A percentile compares a stretch with the other conserved stretches of the same genome.
These are phyloP conservation scores for Tenthredo distinguenda DNA, from an alignment of 2,888 invertebrate species.

Conservation along the genomic window DNA sequence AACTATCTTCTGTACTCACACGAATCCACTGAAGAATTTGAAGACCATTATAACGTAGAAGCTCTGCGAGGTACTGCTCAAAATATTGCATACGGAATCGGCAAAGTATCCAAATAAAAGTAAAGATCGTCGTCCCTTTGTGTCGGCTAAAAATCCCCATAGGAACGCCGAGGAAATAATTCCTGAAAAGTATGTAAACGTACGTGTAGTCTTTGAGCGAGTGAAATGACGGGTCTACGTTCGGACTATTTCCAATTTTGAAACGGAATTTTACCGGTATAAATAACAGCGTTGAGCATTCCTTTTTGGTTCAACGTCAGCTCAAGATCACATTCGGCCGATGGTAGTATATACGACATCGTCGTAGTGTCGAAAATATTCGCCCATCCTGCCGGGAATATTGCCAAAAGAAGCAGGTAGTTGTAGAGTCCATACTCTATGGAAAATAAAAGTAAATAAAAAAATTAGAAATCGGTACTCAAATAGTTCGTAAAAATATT, in stretches of 20 bases:
- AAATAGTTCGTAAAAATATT: not conserved
- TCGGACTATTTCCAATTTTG: not conserved
- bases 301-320: slow-evolving; percentile 86
- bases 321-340: slow-evolving; percentile 87
- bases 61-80: slow-evolving; percentile 84
- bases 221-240: not conserved
- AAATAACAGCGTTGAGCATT: slow-evolving; percentile 85
- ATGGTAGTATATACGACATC: slow-evolving; percentile 86
- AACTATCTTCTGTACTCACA: slow-evolving; percentile 80
- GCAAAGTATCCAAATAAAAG: slow-evolving; percentile 84
- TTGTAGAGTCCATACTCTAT: slow-evolving; percentile 86
- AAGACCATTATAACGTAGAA: slow-evolving; percentile 83
- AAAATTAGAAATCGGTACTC: not conserved
- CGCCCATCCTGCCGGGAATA: slow-evolving; percentile 84
- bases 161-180: slow-evolving; percentile 88
- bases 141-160: slow-evolving; percentile 90
- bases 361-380: slow-evolving; percentile 86
- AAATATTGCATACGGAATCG: slow-evolving; percentile 83
- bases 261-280: slow-evolving; percentile 80
- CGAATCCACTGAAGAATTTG: slow-evolving; percentile 86
- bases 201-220: not conserved
- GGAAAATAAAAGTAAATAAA: not conserved
- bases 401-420: slow-evolving; percentile 80
- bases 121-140: slow-evolving; percentile 85
- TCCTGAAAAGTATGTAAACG: slow-evolving; percentile 74